These are phyloP conservation scores for Manis pentadactyla DNA, from an alignment of 2,797 vertebrate genomes.

Conservation along the genomic window DNA sequence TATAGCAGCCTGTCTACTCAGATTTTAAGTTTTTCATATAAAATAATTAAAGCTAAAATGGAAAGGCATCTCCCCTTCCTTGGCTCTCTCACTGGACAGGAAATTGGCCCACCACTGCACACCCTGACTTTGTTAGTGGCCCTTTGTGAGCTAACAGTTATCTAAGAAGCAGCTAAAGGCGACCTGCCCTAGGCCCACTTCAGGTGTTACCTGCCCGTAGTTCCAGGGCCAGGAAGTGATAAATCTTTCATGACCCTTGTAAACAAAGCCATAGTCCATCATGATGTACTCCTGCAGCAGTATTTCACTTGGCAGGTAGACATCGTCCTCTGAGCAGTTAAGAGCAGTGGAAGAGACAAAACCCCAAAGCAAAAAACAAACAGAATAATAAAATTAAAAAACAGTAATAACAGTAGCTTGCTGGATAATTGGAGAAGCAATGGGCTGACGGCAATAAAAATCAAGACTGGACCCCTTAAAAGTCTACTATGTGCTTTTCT, in stretches of 20 bases:
- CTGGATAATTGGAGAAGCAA: not conserved
- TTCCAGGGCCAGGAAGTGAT: constrained; percentile 85
- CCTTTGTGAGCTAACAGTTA: not conserved
- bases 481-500: not conserved
- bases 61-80: not conserved
- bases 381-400: constrained; percentile 37
- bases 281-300: constrained; percentile 88
- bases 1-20: not conserved
- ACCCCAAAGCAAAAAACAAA: constrained; percentile 22
- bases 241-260: constrained; percentile 81
- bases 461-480: not conserved
- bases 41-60: constrained; percentile 5
- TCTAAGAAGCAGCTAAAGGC: not conserved
- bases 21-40: constrained; percentile 15
- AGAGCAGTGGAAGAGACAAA: not conserved
- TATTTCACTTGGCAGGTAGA: constrained; percentile 83
- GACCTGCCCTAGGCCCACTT: not conserved
- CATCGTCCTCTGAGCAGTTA: constrained; percentile 85
- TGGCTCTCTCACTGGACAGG: not conserved
- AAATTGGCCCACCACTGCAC: not conserved
- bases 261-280: constrained; percentile 88
- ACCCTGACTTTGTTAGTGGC: not conserved
- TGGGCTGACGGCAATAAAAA: not conserved
- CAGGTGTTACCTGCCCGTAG: constrained; percentile 88
- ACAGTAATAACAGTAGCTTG: not conserved